phyloP scores from a whole-genome alignment of 1,140 invertebrate genomes.

The Megathymus violae region DNA sequence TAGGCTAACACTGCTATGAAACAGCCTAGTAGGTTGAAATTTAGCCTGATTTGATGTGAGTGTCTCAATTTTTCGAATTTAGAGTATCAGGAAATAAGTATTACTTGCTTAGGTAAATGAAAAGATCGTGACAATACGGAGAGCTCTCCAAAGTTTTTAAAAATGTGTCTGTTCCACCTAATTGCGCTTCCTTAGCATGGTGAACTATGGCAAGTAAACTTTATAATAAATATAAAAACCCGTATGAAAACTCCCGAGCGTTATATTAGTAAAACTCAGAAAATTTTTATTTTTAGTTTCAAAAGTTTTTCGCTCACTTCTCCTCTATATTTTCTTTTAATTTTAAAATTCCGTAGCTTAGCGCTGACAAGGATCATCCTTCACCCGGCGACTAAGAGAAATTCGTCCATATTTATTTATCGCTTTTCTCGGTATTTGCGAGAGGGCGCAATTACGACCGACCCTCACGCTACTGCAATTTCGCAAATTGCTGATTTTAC shows the following conservation, averaged over 20 bases:
- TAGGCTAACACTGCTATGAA: no score
- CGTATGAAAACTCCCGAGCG: background rate
- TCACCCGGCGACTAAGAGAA: slow-evolving; percentile 48
- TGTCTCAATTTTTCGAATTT: no score
- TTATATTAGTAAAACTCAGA: background rate
- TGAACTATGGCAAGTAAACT: no score
- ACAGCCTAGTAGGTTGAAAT: no score
- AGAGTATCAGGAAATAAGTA: no score
- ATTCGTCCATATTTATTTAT: slow-evolving; percentile 76
- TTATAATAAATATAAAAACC: no score
- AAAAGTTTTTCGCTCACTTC: background rate
- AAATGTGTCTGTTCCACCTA: no score
- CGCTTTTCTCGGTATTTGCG: slow-evolving; percentile 59
- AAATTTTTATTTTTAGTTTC: background rate
- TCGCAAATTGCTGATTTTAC: slow-evolving; percentile 79
- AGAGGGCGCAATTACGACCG: slow-evolving; percentile 71
- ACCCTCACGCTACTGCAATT: slow-evolving; percentile 74
- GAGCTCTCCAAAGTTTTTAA: no score
- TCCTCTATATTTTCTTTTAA: slow-evolving; percentile 24
- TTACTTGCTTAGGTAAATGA: no score
- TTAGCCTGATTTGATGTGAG: no score
- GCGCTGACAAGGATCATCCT: slow-evolving; percentile 33
- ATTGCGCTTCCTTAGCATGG: no score
- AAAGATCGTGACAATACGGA: no score
- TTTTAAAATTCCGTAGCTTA: slow-evolving; percentile 43